A percentile compares a stretch with the other conserved stretches of the same genome.
Evolutionary conservation across 2,888 invertebrate species (phyloP).

Genomic region (Tinea trinotella): DNA sequence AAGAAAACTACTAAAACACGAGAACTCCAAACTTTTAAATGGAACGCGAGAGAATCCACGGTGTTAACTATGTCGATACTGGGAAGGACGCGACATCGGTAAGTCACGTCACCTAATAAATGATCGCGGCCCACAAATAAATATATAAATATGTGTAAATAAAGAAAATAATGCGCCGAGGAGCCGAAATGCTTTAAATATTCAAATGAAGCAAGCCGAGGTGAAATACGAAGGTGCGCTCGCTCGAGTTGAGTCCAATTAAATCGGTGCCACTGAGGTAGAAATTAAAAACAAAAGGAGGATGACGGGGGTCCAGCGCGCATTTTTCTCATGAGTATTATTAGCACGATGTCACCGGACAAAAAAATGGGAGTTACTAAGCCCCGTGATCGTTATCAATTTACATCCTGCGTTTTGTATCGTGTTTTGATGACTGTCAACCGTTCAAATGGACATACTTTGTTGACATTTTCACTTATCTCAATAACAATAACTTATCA

Average conservation of each 20-base stretch:
- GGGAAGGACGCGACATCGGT: conserved; percentile 70
- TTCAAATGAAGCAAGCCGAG: conserved; percentile 70
- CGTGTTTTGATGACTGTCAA: conserved; percentile 66
- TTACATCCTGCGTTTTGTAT: conserved; percentile 68
- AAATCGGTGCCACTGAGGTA: conserved; percentile 73
- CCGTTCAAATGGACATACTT: conserved; percentile 44
- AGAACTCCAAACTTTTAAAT: conserved; percentile 65
- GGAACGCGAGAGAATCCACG: conserved; percentile 67
- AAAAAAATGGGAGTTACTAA: conserved; percentile 44
- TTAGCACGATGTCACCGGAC: conserved; percentile 70
- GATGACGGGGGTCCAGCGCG: conserved; percentile 63
- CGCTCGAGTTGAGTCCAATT: conserved; percentile 69
- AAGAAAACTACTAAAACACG: conserved; percentile 52
- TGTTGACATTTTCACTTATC: conserved; percentile 44
- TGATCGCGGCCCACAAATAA: conserved; percentile 63
- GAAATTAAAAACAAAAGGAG: conserved; percentile 73
- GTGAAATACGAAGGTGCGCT: conserved; percentile 71
- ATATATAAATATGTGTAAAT: conserved; percentile 71
- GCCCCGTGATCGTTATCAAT: conserved; percentile 38
- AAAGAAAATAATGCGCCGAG: conserved; percentile 64
- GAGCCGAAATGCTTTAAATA: conserved; percentile 70
- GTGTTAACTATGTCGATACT: conserved; percentile 71
- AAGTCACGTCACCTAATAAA: conserved; percentile 71
- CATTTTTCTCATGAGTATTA: conserved; percentile 73
- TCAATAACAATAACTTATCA: conserved; percentile 3